These are phyloP conservation scores for Puntigrus tetrazona DNA, from an alignment of 2,113 vertebrate species.

Conservation along the genomic window DNA sequence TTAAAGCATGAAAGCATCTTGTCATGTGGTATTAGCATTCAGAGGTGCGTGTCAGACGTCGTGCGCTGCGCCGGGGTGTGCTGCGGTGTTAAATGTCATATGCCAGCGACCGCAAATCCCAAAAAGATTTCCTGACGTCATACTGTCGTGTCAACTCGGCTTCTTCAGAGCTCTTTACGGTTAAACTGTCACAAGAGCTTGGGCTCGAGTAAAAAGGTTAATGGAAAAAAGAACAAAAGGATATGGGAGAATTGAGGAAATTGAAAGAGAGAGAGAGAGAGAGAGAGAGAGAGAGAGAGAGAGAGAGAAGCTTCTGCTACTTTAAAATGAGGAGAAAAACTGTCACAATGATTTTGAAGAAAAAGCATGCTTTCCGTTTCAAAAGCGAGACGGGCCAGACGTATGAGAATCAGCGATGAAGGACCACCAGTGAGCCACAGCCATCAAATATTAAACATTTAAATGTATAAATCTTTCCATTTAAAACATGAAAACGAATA, in stretches of 20 bases:
- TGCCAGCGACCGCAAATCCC: constrained; percentile 51
- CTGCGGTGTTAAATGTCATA: constrained; percentile 61
- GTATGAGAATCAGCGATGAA: background rate
- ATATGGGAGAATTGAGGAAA: background rate
- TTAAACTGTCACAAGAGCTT: constrained; percentile 51
- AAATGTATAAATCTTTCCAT: background rate
- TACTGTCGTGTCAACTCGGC: constrained; percentile 51
- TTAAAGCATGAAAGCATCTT: constrained; percentile 71
- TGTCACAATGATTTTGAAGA: background rate
- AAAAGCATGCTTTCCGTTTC: background rate
- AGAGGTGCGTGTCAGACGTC: constrained; percentile 66
- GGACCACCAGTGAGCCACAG: background rate
- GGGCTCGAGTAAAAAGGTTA: background rate
- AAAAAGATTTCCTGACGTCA: constrained; percentile 53
- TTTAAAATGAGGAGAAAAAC: background rate
- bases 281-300: background rate
- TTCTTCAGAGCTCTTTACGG: constrained; percentile 43
- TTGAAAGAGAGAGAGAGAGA: background rate
- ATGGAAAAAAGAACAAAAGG: constrained; percentile 5
- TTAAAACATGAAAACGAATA: background rate
- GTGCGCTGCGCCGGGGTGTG: constrained; percentile 62
- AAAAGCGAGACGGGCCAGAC: background rate
- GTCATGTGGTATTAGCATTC: constrained; percentile 79
- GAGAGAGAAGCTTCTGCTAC: background rate
- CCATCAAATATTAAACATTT: background rate